phyloP scores from a whole-genome alignment of 1,140 invertebrate species.

The Bombus balteatus region DNA sequence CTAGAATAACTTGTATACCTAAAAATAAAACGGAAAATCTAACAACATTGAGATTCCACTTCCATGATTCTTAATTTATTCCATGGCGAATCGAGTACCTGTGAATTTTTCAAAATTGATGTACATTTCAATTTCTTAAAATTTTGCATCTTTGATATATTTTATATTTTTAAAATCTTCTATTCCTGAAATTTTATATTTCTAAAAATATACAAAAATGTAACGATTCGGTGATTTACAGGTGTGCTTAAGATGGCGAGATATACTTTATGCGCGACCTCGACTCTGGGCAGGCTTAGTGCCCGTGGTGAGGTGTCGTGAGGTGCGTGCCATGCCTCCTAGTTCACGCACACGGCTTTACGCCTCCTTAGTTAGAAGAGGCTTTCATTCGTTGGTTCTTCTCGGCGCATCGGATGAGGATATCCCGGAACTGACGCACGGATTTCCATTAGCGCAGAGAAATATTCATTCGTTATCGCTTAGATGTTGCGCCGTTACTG shows the following conservation, averaged over 20 bases:
- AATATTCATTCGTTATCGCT: conserved; percentile 92
- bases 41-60: not conserved
- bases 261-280: conserved; percentile 92
- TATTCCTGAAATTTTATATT: too few species aligned
- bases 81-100: not conserved
- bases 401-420: conserved; percentile 94
- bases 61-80: not conserved
- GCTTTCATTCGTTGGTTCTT: conserved; percentile 92
- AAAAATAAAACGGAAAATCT: not conserved
- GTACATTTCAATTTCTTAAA: not conserved
- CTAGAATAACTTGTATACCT: not conserved
- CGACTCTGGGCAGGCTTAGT: conserved; percentile 92
- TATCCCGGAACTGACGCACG: conserved; percentile 92
- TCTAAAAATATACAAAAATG: not conserved
- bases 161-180: not conserved
- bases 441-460: conserved; percentile 91
- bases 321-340: conserved; percentile 87
- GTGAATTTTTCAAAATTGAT: too few species aligned
- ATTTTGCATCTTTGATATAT: not conserved
- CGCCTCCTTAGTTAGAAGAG: conserved; percentile 91
- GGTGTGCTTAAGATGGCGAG: conserved; percentile 92
- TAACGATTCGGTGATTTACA: conserved; percentile 34
- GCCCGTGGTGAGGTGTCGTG: conserved; percentile 92
- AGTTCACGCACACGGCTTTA: conserved; percentile 89
- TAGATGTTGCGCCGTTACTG: conserved; percentile 93